These are phyloP conservation scores for Unio delphinus DNA, from an alignment of 2,888 invertebrate genomes.

Conservation along the genomic window DNA sequence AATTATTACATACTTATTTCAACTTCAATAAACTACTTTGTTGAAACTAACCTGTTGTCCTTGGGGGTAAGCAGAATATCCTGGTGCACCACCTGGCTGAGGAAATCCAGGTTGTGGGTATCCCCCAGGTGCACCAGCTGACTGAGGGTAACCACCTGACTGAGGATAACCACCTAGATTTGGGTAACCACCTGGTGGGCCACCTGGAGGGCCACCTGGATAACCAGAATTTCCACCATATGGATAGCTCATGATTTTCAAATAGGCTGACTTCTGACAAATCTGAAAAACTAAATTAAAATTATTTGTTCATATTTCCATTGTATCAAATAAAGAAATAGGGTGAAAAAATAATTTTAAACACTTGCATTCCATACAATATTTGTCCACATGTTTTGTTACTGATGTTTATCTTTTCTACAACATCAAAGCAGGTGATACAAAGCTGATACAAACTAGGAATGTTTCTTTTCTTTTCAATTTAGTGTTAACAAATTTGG, in stretches of 20 bases:
- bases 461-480: too few species aligned
- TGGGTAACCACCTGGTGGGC: slow-evolving; percentile 14
- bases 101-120: slow-evolving; percentile 27
- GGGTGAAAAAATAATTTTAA: too few species aligned
- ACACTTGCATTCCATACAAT: too few species aligned
- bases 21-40: background rate
- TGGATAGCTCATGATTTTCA: slow-evolving; percentile 6
- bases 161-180: slow-evolving; percentile 31
- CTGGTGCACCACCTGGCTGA: slow-evolving; percentile 8
- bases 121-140: slow-evolving; percentile 27
- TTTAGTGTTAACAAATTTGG: too few species aligned
- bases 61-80: background rate
- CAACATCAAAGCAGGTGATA: too few species aligned
- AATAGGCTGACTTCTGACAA: background rate
- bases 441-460: too few species aligned
- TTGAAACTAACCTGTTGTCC: background rate
- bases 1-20: background rate
- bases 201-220: slow-evolving; percentile 8
- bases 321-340: too few species aligned
- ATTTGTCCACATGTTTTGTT: too few species aligned
- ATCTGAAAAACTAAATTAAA: background rate
- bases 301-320: too few species aligned
- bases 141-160: slow-evolving; percentile 45
- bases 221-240: slow-evolving; percentile 6
- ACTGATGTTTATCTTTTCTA: too few species aligned